Evolutionary conservation across 1,140 invertebrate species (phyloP).

Genomic region (Mylabris phalerata): DNA sequence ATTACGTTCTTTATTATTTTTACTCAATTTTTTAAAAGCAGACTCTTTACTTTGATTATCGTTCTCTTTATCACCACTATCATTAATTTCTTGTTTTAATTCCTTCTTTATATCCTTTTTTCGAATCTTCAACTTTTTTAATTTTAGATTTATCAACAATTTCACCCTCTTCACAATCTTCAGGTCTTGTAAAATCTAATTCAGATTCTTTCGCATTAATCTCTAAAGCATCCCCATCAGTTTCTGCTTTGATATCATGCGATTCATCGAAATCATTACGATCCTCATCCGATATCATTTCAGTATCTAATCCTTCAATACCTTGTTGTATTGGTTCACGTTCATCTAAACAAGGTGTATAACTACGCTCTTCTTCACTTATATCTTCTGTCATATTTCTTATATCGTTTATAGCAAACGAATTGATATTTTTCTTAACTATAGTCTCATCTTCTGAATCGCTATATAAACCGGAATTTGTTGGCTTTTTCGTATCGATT

Average conservation of each 20-base stretch:
- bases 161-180: constrained; percentile 48
- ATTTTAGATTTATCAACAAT: constrained; percentile 49
- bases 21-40: constrained; percentile 75
- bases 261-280: constrained; percentile 51
- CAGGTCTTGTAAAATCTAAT: constrained; percentile 37
- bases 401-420: constrained; percentile 35
- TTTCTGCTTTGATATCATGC: constrained; percentile 41
- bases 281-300: constrained; percentile 62
- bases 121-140: constrained; percentile 40
- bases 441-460: constrained; percentile 38
- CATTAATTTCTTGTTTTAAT: constrained; percentile 40
- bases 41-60: constrained; percentile 43
- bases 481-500: constrained; percentile 7
- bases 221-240: constrained; percentile 40
- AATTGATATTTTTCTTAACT: constrained; percentile 25
- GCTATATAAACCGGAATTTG: constrained; percentile 31
- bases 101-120: constrained; percentile 36
- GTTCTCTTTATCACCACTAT: constrained; percentile 38
- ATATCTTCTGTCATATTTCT: constrained; percentile 54
- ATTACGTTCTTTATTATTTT: constrained; percentile 71
- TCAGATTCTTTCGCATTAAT: constrained; percentile 41
- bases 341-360: constrained; percentile 60
- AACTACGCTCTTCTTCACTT: constrained; percentile 56
- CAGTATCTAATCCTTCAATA: constrained; percentile 58
- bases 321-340: constrained; percentile 34